Conservation (phyloP, 2,888 invertebrate species). For the Ligdia adustata region DNA sequence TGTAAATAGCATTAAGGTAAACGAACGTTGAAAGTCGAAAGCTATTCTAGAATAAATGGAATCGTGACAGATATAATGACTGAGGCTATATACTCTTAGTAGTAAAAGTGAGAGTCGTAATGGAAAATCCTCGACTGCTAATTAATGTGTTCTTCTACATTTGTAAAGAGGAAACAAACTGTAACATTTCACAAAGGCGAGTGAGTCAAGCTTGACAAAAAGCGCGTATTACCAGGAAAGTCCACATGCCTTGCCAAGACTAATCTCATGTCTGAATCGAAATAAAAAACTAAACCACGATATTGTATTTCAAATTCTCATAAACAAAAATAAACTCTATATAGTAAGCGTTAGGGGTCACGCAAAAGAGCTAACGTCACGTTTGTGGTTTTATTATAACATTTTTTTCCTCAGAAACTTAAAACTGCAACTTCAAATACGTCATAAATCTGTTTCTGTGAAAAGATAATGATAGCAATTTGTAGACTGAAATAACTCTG, state of each 20-base stretch:
- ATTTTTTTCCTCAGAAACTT: slow-evolving; percentile 18
- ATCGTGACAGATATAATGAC: slow-evolving; percentile 14
- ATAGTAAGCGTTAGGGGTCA: background rate
- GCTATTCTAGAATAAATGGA: slow-evolving; percentile 7
- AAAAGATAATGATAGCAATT: slow-evolving; percentile 11
- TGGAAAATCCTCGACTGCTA: slow-evolving; percentile 1
- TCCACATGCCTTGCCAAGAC: slow-evolving; percentile 42
- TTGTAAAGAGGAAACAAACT: slow-evolving; percentile 1
- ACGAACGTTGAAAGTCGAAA: slow-evolving; percentile 1
- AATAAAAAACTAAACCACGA: slow-evolving; percentile 16
- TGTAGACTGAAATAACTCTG: background rate
- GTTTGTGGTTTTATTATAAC: slow-evolving; percentile 5
- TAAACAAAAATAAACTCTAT: slow-evolving; percentile 11
- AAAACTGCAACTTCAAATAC: slow-evolving; percentile 3
- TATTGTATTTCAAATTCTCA: slow-evolving; percentile 1
- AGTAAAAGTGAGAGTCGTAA: slow-evolving; percentile 14
- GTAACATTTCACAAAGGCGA: slow-evolving; percentile 7
- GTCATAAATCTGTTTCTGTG: slow-evolving; percentile 21
- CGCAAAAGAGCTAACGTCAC: background rate
- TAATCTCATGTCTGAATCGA: slow-evolving; percentile 41
- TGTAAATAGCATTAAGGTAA: too few species aligned
- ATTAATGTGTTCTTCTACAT: slow-evolving; percentile 16
- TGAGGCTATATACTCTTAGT: background rate
- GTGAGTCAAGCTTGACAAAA: slow-evolving; percentile 19
- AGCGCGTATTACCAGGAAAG: slow-evolving; percentile 20